phyloP scores from a whole-genome alignment of 2,888 invertebrate genomes.

The Pyrgus malvae region DNA sequence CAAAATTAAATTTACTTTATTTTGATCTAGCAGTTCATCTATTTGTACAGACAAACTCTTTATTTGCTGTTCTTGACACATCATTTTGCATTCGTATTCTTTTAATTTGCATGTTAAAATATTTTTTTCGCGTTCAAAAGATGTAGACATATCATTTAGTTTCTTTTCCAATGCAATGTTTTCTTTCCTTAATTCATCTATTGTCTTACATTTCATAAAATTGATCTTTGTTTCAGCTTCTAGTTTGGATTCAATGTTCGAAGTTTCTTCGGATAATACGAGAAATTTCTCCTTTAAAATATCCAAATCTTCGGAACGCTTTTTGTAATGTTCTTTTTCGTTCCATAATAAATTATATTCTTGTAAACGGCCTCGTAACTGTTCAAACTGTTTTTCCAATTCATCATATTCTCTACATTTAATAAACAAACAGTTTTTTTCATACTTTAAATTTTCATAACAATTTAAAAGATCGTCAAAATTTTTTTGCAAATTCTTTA shows the following conservation, averaged over 20 bases:
- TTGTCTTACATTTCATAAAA: slow-evolving; percentile 51
- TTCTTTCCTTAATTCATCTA: slow-evolving; percentile 58
- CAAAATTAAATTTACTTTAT: slow-evolving; percentile 27
- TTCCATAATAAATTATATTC: slow-evolving; percentile 67
- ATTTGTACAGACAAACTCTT: slow-evolving; percentile 77
- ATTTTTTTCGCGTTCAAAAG: slow-evolving; percentile 74
- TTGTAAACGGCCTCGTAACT: slow-evolving; percentile 51
- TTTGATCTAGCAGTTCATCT: slow-evolving; percentile 68
- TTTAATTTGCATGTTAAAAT: slow-evolving; percentile 70
- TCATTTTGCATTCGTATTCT: slow-evolving; percentile 77
- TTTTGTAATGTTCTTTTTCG: slow-evolving; percentile 68
- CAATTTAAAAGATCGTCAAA: slow-evolving; percentile 64
- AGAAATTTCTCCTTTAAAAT: slow-evolving; percentile 64
- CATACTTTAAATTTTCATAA: slow-evolving; percentile 65
- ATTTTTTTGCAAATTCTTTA: slow-evolving; percentile 63
- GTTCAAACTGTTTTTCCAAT: slow-evolving; percentile 58
- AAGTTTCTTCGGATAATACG: slow-evolving; percentile 64
- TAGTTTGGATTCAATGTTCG: slow-evolving; percentile 60
- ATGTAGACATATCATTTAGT: slow-evolving; percentile 53
- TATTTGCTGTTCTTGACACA: slow-evolving; percentile 82
- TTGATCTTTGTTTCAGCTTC: slow-evolving; percentile 70
- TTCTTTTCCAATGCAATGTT: slow-evolving; percentile 60
- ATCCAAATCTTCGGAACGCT: slow-evolving; percentile 64
- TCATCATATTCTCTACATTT: slow-evolving; percentile 59
- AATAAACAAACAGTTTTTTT: slow-evolving; percentile 53